Base-by-base conservation (phyloP, 2,888 invertebrate genomes). In the Terebella lapidaria region DNA sequence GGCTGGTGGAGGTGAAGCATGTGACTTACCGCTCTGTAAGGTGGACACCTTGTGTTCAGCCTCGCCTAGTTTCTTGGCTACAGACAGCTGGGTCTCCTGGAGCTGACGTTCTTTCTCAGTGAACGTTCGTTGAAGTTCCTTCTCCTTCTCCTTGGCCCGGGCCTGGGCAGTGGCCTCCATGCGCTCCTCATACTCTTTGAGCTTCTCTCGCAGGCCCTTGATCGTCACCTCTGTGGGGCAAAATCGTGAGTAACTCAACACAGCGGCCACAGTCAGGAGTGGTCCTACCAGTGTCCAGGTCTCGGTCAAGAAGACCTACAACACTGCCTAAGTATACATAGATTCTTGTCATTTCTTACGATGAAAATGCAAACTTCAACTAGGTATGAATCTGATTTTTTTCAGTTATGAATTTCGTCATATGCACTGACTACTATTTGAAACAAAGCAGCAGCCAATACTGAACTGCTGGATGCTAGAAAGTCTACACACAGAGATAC, bases 161-260 rank as follows among this genome's bases (percentile, higher is more conserved):
- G 72, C 70, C 77, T 80, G 76, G 30, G 79, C 77, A 45, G 72
- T 76, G 10, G 74, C 68, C 65, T 83, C 83, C 63, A 82, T 73
- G 63, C 77, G 76, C 52, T 82, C 82, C 68, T 83, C 83, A 67
- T 80, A 78, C 66, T 82, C 81, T 67, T 78, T 80, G 42, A 84
- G 70, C 66, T 81, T 77, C 58, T 84, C 84, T 65, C 77, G 77
- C 65, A 84, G 72, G 71, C 81, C 80, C 68, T 84, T 83, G 66
- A 84, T 82, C 63, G 84, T 84, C 67, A 84, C 83, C 70, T 82
- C 81, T 79, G 74, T 53, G 73, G 66, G n/a, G n/a, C n/a, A n/a
- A n/a, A n/a, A n/a, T n/a, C n/a, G n/a, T n/a, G n/a, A n/a, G n/a
- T n/a, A n/a, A n/a, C n/a, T n/a, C n/a, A n/a, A n/a, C n/a, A n/a